A percentile compares a stretch with the other conserved stretches of the same genome.
phyloP scores from a whole-genome alignment of 2,113 vertebrate species.

The Otolemur garnettii region DNA sequence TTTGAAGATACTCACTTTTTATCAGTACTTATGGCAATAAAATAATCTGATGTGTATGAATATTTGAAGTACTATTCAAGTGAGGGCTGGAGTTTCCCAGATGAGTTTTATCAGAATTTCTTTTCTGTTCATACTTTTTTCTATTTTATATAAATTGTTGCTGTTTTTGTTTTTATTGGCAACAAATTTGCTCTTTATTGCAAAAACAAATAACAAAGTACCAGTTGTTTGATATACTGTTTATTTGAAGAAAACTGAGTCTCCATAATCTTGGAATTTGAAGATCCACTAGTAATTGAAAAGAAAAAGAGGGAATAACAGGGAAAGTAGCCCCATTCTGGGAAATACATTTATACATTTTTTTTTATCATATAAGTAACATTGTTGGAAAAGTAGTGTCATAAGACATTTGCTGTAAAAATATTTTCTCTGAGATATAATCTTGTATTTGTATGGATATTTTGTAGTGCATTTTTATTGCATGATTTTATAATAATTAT shows the following conservation, averaged over 20 bases:
- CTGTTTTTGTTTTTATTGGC: slow-evolving; percentile 60
- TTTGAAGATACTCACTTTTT: background rate
- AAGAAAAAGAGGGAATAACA: background rate
- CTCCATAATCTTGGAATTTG: slow-evolving; percentile 4
- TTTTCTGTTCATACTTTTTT: background rate
- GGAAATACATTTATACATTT: background rate
- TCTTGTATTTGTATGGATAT: background rate
- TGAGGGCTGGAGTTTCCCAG: slow-evolving; percentile 34
- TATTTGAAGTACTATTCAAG: background rate
- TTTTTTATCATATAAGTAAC: background rate
- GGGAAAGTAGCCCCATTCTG: background rate
- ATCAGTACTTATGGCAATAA: background rate
- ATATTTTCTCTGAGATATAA: background rate
- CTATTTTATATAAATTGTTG: background rate
- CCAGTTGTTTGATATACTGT: background rate
- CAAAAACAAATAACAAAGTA: background rate
- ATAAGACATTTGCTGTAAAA: background rate
- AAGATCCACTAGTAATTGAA: background rate
- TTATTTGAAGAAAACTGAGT: slow-evolving; percentile 20
- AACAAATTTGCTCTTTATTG: background rate
- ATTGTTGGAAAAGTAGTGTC: background rate
- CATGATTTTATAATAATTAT: background rate
- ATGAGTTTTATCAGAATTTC: slow-evolving; percentile 36
- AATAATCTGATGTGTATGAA: background rate
- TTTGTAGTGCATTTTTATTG: background rate